phyloP scores from a whole-genome alignment of 2,888 invertebrate species.

The Neocrepidodera transversa region DNA sequence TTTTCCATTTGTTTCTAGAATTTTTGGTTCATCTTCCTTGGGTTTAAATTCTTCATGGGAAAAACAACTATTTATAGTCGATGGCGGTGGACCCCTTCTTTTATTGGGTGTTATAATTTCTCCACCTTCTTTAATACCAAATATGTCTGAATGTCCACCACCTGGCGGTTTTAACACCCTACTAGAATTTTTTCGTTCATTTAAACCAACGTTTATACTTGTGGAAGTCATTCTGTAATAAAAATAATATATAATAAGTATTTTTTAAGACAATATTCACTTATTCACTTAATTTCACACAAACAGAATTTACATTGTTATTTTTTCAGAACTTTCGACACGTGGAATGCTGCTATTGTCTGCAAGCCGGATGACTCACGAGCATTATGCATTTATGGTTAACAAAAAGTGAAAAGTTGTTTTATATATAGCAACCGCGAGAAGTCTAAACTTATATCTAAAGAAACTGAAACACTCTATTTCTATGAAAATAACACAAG shows the following conservation, averaged over 20 bases:
- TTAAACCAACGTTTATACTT: conserved; percentile 48
- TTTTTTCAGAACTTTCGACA: neutral
- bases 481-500: conserved; percentile 18
- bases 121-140: conserved; percentile 41
- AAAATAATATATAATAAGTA: neutral
- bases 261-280: no score
- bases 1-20: conserved; percentile 12
- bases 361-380: conserved; percentile 23
- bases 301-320: no score
- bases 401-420: conserved; percentile 21
- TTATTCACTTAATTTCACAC: no score
- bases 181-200: conserved; percentile 49
- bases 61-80: conserved; percentile 35
- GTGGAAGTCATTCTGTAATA: conserved; percentile 52
- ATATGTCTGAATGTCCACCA: conserved; percentile 60
- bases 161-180: conserved; percentile 61
- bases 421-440: conserved; percentile 13
- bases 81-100: conserved; percentile 19
- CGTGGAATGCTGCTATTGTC: conserved; percentile 15
- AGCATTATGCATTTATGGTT: no score
- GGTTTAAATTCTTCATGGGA: conserved; percentile 22
- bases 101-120: conserved; percentile 26
- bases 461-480: conserved; percentile 3
- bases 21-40: conserved; percentile 8
- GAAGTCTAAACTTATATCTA: no score